Base-by-base conservation (phyloP, 2,113 vertebrate genomes). In the Orycteropus afer region DNA sequence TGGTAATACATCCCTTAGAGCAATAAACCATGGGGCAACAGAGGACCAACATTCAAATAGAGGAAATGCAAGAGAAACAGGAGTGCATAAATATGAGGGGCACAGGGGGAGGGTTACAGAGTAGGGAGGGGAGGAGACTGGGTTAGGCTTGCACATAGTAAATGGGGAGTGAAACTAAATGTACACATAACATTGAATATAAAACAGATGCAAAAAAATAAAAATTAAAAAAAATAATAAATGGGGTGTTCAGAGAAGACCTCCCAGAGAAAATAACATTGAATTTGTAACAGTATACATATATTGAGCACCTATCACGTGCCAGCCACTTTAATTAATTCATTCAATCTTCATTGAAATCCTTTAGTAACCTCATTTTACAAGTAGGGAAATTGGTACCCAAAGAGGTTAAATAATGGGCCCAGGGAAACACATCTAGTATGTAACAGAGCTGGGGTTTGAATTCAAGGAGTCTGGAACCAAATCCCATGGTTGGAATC, bases 321-420 rank as follows among this genome's bases (percentile, higher is more conserved):
- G n/a, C 34, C 69, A 93, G 42, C 8, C 11, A 63, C 10, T 22
- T 87, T 61, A 94, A 77, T 61, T 73, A 67, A 94, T 29, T 90
- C 17, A 59, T 77, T 87, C 47, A 7, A 51, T 71, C 18, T 57
- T 96, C 81, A 89, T 3, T 27, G 29, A 95, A 89, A 69, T 57
- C 18, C 55, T 86, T 61, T 93, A 69, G 34, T 80, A 69, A 69
- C 84, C 5, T 89, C 83, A 18, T 65, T 93, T 91, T 95, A 69
- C 8, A 74, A 85, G 78, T 65, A 40, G 73, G 7, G 22, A 91
- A 77, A 76, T 22, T 22, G 29, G 13, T 15, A 25, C 59, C n/a
- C 29, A 59, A 27, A 85, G 37, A 86, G 73, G 5, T 74, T 78
- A 69, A 57, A 42, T 77, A 73, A 82, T 37, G 89, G 86, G 18